Base-by-base conservation (phyloP, 2,888 invertebrate genomes). In the Pecten maximus region DNA sequence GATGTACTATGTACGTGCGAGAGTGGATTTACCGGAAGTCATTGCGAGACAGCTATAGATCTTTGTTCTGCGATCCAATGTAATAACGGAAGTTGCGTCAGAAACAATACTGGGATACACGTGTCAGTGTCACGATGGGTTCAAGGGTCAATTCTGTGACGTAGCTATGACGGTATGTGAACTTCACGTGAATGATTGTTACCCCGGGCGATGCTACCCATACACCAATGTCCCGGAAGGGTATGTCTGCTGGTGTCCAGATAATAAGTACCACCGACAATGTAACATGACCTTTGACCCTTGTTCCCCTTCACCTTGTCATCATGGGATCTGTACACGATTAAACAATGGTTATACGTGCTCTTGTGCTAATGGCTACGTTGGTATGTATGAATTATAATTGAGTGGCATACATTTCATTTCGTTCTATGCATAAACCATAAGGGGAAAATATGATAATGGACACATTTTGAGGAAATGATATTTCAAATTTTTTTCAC, bases 41-140 rank as follows among this genome's bases (percentile, higher is more conserved):
- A 40, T 0, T 94, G 94, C 90, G 91, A 92, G 39, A 92, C 89
- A 19, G 87, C 91, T n/a, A 92, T 94, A 35, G 91, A 94, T 60
- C 91, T 93, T 6, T 94, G 94, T 91, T 50, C 90, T 23, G 88
- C 87, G 23, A 89, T 92, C 10, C 89, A 91, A 19, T 94, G 94
- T 87, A 89, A 89, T 35, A 90, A 92, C 48, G 94, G 94, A 3
- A 93, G 91, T 40, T 94, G 94, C 87, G 40, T 88, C 0, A 92
- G 60, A 23, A n/a, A 86, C 0, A 89, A 91, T 0, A 89, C 87
- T n/a, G 90, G 74, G 23, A 92, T 91, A 60, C 60, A 28, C 60
- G 28, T 60, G 60, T 60, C 60, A 60, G 60, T 60, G 60, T 60
- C n/a, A 60, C 60, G 60, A 3, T 28, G 60, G 28, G 60, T 60